Conservation (phyloP, 2,888 invertebrate species). For the Pemphredon lugubris region DNA sequence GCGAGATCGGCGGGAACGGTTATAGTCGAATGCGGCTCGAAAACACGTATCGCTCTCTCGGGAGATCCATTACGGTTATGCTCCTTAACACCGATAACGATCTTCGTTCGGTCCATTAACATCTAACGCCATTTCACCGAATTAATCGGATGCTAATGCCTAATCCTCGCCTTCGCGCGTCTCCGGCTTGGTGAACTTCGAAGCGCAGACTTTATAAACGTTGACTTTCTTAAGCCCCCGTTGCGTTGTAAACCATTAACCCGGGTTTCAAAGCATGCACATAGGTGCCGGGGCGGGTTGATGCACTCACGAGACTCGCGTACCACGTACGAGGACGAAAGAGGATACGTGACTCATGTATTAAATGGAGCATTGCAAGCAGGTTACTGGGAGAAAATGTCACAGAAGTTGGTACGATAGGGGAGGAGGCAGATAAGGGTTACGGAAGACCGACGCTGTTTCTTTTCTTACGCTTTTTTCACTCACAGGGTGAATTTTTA, state of each 20-base stretch:
- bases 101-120: no score
- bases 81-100: no score
- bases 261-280: conserved; percentile 22
- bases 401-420: conserved; percentile 4
- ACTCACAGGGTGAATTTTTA: no score
- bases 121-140: no score
- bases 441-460: no score
- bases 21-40: conserved; percentile 16
- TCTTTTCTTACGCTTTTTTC: no score
- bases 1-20: conserved; percentile 24
- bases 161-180: no score
- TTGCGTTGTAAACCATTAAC: conserved; percentile 16
- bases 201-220: conserved; percentile 2
- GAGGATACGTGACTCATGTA: conserved; percentile 26
- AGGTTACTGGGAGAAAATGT: conserved; percentile 9
- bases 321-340: conserved; percentile 3
- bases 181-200: background rate
- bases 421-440: background rate
- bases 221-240: conserved; percentile 14
- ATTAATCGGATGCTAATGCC: no score
- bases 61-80: no score
- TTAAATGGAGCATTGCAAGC: conserved; percentile 31
- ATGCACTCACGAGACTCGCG: conserved; percentile 9
- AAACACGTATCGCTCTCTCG: conserved; percentile 11
- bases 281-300: conserved; percentile 21